Percentiles rank a stretch among this genome's conserved stretches.
These are phyloP conservation scores for Bhutanitis thaidina DNA, from an alignment of 2,888 invertebrate genomes.

Conservation along the genomic window DNA sequence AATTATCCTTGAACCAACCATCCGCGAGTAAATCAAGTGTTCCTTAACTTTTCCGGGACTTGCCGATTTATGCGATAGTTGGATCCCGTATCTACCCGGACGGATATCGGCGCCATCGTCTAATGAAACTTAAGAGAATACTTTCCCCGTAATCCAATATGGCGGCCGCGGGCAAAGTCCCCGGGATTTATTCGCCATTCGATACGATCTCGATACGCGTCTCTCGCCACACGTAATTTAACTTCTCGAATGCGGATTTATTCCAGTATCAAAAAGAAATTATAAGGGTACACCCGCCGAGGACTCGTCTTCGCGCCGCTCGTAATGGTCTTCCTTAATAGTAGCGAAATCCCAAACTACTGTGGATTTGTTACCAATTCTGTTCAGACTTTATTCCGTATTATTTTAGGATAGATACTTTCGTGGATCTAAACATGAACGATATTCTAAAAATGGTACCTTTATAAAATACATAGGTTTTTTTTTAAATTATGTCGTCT, in stretches of 20 bases:
- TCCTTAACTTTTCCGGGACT: slow-evolving; percentile 36
- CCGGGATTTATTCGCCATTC: slow-evolving; percentile 62
- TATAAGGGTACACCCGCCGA: slow-evolving; percentile 51
- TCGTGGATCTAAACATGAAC: too few relatives aligned
- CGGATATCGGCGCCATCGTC: slow-evolving; percentile 64
- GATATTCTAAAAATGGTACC: slow-evolving; percentile 2
- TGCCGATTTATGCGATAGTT: slow-evolving; percentile 34
- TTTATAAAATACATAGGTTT: not conserved
- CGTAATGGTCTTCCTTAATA: slow-evolving; percentile 22
- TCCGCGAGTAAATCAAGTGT: slow-evolving; percentile 35
- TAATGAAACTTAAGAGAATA: slow-evolving; percentile 78
- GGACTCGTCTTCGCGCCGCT: slow-evolving; percentile 24
- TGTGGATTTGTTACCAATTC: slow-evolving; percentile 18
- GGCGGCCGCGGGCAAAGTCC: slow-evolving; percentile 49
- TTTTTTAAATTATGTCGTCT: too few relatives aligned
- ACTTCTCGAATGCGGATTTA: slow-evolving; percentile 63
- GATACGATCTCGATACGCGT: slow-evolving; percentile 65
- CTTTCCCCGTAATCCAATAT: slow-evolving; percentile 67
- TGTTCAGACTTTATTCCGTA: slow-evolving; percentile 7
- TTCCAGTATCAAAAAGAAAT: slow-evolving; percentile 70
- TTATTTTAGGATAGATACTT: slow-evolving; percentile 10
- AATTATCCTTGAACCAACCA: not conserved
- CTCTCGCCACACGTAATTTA: slow-evolving; percentile 69
- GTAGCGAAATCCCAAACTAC: slow-evolving; percentile 13
- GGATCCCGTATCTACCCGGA: slow-evolving; percentile 29